Base-by-base conservation (phyloP, 1,140 invertebrate species). In the Eumaeus atala region DNA sequence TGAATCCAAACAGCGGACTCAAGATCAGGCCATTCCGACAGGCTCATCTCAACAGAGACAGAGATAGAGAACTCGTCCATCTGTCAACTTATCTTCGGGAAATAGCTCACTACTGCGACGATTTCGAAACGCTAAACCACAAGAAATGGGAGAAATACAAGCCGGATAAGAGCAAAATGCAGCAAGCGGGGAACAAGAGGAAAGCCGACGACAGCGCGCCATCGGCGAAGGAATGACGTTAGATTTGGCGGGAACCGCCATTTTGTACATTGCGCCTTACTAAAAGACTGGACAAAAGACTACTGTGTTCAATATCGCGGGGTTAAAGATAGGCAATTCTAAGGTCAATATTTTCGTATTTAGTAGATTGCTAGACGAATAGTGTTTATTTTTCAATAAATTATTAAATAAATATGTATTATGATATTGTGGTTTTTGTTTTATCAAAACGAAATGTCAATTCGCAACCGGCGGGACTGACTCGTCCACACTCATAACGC, bases 1-100 rank as follows among this genome's bases (percentile, higher is more conserved):
- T 99, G 97, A 99, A 99, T 87, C 97, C 97, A 11, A 94, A 96
- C 67, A 97, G 93, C 60, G 97, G 97, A 5, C 85, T 99, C 1
- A 93, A 93, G 80, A 98, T 99, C 74, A 90, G 92, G 72, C 93
- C 97, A 0, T 99, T 98, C 80, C 91, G 93, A 6, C 93, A 97
- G 72, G 97, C 97, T 0, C 96, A 98, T 74, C 79, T 95, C 8
- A 98, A 96, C 80, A 90, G 97, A 58, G 88, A 91, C 16, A 94
- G 90, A 56, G 97, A 99, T 75, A 89, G 90, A 51, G 97, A 98
- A 87, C 77, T 99, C 10, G 56, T 97, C 1, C 91, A 93, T 70
- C 81, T 99, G 7, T 90, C 95, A 0, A 92, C 92, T 47, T 98
- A 98, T 87, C 89, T 99, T 17, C 92, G 92, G 69, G 90, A 94